Conservation (phyloP, 2,888 invertebrate species). For the Eurois occulta region DNA sequence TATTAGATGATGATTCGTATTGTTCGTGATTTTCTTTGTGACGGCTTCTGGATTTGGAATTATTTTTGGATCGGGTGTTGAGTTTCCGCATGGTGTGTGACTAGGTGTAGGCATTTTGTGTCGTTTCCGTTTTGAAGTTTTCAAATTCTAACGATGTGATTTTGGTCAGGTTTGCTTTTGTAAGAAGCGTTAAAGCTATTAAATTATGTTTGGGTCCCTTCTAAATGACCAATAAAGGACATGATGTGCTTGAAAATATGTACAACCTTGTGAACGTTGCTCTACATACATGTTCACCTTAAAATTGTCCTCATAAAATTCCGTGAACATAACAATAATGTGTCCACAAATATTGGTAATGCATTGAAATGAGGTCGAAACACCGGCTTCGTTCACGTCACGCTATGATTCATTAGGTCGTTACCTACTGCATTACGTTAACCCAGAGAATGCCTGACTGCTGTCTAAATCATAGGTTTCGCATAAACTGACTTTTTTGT, state of each 20-base stretch:
- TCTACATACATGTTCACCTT: neutral
- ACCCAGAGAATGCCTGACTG: conserved; percentile 23
- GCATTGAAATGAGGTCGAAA: conserved; percentile 40
- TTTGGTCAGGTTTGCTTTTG: neutral
- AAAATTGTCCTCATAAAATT: conserved; percentile 20
- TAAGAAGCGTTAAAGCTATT: neutral
- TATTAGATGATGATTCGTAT: conserved; percentile 59
- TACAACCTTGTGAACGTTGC: neutral
- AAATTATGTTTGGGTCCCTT: neutral
- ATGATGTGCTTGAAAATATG: neutral
- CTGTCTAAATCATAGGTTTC: neutral
- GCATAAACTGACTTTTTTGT: too few species aligned
- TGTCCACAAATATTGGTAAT: conserved; percentile 38
- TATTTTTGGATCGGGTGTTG: conserved; percentile 45
- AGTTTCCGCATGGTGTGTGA: conserved; percentile 10
- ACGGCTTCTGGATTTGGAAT: conserved; percentile 13
- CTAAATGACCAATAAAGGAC: neutral
- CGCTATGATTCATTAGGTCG: conserved; percentile 73
- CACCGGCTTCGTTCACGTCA: conserved; percentile 67
- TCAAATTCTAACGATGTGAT: neutral
- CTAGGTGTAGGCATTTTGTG: conserved; percentile 15
- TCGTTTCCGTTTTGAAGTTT: conserved; percentile 19
- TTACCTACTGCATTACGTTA: conserved; percentile 60
- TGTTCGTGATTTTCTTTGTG: conserved; percentile 48
- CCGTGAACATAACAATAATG: conserved; percentile 13